Evolutionary conservation across 2,888 invertebrate genomes (phyloP), one percentile per base, ranked within the genome.

Genomic region (Pemphredon lugubris): DNA sequence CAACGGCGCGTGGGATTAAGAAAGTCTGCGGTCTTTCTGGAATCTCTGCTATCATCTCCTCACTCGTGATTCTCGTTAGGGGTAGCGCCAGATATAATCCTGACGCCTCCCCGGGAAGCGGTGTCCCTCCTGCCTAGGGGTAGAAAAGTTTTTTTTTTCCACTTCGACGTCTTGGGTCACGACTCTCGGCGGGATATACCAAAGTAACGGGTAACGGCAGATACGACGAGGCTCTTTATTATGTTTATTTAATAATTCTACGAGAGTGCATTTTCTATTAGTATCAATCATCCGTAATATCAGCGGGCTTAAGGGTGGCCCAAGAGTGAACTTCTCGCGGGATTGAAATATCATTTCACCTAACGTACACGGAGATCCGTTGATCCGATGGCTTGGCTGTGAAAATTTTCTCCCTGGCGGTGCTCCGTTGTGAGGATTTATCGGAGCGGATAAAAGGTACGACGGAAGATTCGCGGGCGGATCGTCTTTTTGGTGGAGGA

Each of bases 311-410:
- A 23, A 6, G 13, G 30, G 26, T 13, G 3, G 16, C 9, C 40
- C 23, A 18, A 14, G 42, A 39, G 53, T 21, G 61, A 65, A 50
- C 42, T 51, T 53, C 55, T 50, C 60, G 64, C 45, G 60, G 55
- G 67, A 75, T 79, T 68, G 72, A 79, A 78, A 79, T 77, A 79
- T 77, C 71, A 74, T 77, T 79, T 60, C 69, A 34, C 23, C 55
- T 54, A 69, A 63, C 66, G 42, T 66, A 66, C 64, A 55, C 69
- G 63, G 26, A 61, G 68, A 65, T 73, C 68, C 63, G 69, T 66
- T 67, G 79, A 79, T 78, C 76, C 72, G 54, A 77, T 60, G 71
- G 76, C 77, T 72, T 65, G 68, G 72, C 75, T 63, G 70, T 64
- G 77, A 77, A 79, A 79, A 79, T 79, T 71, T 77, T 59, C 65